Evolutionary conservation across 2,888 invertebrate species (phyloP).

Genomic region (Netelia virgata): DNA sequence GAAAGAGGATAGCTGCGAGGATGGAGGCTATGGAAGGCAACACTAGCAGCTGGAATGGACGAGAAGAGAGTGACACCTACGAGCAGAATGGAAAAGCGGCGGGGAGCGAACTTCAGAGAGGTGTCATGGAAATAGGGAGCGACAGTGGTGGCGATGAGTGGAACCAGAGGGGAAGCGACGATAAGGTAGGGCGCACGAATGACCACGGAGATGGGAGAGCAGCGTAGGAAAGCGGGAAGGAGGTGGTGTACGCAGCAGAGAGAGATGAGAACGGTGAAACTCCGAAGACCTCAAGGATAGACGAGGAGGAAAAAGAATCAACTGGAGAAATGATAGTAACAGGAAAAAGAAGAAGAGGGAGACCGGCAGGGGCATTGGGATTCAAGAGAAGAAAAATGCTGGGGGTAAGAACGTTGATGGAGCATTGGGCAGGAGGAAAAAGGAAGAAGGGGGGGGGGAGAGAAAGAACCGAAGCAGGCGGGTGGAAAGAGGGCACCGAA

Average conservation of each 20-base stretch:
- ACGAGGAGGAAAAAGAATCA: not conserved
- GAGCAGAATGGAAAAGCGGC: not conserved
- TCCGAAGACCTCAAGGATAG: not conserved
- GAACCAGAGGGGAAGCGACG: not conserved
- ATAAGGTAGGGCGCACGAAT: not conserved
- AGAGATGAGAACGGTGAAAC: not conserved
- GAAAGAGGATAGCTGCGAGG: not conserved
- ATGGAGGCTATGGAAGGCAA: not conserved
- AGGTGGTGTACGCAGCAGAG: not conserved
- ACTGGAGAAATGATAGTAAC: not conserved
- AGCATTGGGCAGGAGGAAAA: not conserved
- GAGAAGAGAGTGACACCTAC: not conserved
- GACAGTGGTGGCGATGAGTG: too few species aligned
- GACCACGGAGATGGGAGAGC: not conserved
- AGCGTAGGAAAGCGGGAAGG: not conserved
- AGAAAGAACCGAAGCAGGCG: not conserved
- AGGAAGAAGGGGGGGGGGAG: not conserved
- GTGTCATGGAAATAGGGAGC: too few species aligned
- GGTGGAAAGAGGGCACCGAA: not conserved
- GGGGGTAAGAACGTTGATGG: not conserved
- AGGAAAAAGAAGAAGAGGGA: slow-evolving; percentile 1
- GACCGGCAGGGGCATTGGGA: not conserved
- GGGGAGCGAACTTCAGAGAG: too few species aligned
- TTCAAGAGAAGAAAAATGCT: not conserved
- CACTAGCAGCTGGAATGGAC: not conserved